Conservation (phyloP, 2,888 invertebrate species). For the Drosophila melanocephala region DNA sequence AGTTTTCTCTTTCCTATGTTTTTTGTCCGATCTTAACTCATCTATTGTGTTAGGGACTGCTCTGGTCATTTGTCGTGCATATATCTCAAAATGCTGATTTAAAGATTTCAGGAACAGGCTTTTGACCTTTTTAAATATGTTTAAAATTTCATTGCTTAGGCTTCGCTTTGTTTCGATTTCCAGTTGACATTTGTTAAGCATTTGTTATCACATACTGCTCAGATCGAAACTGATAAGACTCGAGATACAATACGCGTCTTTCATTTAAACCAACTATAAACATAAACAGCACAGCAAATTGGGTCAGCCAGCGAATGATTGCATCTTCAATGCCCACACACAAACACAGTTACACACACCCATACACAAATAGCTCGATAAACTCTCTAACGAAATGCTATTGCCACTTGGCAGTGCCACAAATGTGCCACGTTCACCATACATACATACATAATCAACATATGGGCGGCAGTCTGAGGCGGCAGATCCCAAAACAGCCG, state of each 20-base stretch:
- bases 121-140: constrained; percentile 55
- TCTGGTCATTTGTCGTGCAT: constrained; percentile 59
- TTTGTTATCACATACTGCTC: constrained; percentile 67
- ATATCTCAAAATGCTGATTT: constrained; percentile 48
- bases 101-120: constrained; percentile 40
- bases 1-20: background rate
- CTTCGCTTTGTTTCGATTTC: constrained; percentile 56
- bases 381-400: constrained; percentile 70
- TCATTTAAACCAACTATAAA: constrained; percentile 36
- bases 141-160: background rate
- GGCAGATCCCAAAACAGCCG: constrained; percentile 43
- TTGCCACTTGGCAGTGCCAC: constrained; percentile 64
- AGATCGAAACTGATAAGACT: constrained; percentile 62
- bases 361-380: constrained; percentile 40
- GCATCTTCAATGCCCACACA: constrained; percentile 33
- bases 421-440: constrained; percentile 64
- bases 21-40: constrained; percentile 3
- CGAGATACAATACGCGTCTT: constrained; percentile 15
- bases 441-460: constrained; percentile 55
- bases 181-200: constrained; percentile 48
- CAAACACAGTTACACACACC: constrained; percentile 3
- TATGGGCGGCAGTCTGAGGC: constrained; percentile 57
- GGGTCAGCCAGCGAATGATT: constrained; percentile 60
- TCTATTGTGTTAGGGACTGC: constrained; percentile 6
- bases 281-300: constrained; percentile 67